These are phyloP conservation scores for Mastomys coucha DNA, from an alignment of 2,113 vertebrate species.

Conservation along the genomic window DNA sequence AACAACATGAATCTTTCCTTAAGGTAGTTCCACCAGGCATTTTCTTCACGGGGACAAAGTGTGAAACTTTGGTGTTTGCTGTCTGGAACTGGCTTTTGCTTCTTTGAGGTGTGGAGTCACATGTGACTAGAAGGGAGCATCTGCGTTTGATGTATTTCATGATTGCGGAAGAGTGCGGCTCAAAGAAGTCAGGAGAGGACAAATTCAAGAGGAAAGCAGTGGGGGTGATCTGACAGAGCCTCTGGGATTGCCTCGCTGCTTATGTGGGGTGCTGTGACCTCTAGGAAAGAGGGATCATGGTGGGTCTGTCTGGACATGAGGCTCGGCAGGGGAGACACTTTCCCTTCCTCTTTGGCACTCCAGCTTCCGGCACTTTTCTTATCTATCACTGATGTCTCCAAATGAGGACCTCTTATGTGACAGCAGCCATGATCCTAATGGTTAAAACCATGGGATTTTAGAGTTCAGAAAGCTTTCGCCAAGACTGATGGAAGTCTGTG, in stretches of 20 bases:
- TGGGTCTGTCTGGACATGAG: too few species aligned
- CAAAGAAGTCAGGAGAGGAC: not conserved
- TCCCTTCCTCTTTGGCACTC: not conserved
- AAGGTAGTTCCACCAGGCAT: too few species aligned
- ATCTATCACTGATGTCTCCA: constrained; percentile 19
- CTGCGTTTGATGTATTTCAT: not conserved
- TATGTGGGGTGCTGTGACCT: not conserved
- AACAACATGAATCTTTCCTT: not conserved
- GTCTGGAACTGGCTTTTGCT: not conserved
- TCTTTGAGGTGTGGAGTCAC: not conserved
- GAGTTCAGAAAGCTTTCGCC: constrained; percentile 54
- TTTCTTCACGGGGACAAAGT: not conserved
- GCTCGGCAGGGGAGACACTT: not conserved
- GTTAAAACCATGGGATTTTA: constrained; percentile 62
- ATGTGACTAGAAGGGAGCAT: not conserved
- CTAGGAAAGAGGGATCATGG: not conserved
- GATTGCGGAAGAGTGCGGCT: not conserved
- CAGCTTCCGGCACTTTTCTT: not conserved
- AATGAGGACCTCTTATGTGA: not conserved
- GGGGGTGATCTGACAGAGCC: not conserved
- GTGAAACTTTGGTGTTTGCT: not conserved
- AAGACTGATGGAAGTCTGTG: not conserved
- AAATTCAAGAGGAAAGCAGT: not conserved
- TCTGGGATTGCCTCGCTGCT: not conserved
- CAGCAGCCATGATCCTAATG: constrained; percentile 33